Evolutionary conservation across 1,140 invertebrate species (phyloP).

Genomic region (Holotrichia oblita): DNA sequence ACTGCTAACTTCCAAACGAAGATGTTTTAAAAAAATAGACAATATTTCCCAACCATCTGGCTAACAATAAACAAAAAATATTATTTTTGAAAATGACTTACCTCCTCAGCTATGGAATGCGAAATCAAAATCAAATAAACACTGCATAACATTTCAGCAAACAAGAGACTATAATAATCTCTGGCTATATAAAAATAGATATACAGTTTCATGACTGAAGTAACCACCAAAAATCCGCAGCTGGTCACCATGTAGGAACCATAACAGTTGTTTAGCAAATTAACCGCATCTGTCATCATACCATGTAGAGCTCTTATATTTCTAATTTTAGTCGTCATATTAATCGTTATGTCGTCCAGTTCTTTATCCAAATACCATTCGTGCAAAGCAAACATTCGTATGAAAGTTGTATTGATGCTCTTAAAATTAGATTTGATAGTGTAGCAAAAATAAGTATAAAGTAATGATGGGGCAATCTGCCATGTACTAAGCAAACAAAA

Average conservation of each 20-base stretch:
- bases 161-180: not conserved
- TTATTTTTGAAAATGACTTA: not conserved
- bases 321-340: not conserved
- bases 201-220: conserved; percentile 33
- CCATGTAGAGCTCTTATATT: not conserved
- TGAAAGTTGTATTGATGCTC: conserved; percentile 26
- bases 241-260: conserved; percentile 18
- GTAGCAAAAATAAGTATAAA: conserved; percentile 35
- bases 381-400: not conserved
- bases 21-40: no score
- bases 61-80: no score
- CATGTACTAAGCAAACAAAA: not conserved
- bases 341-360: not conserved
- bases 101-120: not conserved
- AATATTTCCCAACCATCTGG: no score
- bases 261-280: conserved; percentile 1
- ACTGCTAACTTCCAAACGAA: no score
- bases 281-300: conserved; percentile 26
- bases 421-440: conserved; percentile 23
- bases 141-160: conserved; percentile 12
- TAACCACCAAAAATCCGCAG: not conserved
- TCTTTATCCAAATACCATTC: not conserved
- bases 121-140: conserved; percentile 18
- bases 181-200: not conserved
- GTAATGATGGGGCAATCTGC: conserved; percentile 26